These are phyloP conservation scores for Dryocosmus kuriphilus DNA, from an alignment of 2,888 invertebrate species.

Conservation along the genomic window DNA sequence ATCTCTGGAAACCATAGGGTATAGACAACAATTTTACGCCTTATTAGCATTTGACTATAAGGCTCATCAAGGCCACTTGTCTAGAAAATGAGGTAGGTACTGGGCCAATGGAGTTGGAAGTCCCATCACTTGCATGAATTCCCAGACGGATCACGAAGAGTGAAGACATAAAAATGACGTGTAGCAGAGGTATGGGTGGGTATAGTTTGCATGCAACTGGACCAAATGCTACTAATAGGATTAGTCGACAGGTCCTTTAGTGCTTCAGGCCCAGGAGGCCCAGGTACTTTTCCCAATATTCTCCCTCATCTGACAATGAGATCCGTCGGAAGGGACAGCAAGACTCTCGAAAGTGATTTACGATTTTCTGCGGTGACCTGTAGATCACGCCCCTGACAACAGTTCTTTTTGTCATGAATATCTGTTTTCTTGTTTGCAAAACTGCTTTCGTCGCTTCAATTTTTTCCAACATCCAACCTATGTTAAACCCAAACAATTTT, in stretches of 20 bases:
- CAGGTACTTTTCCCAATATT: slow-evolving; percentile 48
- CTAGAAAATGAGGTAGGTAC: not conserved
- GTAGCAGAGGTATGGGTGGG: slow-evolving; percentile 46
- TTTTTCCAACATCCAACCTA: not conserved
- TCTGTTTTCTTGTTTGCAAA: slow-evolving; percentile 26
- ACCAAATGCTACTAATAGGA: slow-evolving; percentile 68
- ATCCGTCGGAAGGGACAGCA: slow-evolving; percentile 49
- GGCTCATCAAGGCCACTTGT: slow-evolving; percentile 25
- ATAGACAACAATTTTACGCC: slow-evolving; percentile 38
- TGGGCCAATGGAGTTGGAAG: slow-evolving; percentile 28
- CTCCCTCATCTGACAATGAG: slow-evolving; percentile 37
- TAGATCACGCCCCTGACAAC: slow-evolving; percentile 62
- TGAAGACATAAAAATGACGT: not conserved
- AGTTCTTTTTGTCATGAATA: slow-evolving; percentile 42
- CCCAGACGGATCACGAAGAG: slow-evolving; percentile 43
- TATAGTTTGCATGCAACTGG: slow-evolving; percentile 59
- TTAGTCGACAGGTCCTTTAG: slow-evolving; percentile 69
- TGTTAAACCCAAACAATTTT: not conserved
- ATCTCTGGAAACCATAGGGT: slow-evolving; percentile 8
- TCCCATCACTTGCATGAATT: slow-evolving; percentile 46
- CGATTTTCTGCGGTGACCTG: slow-evolving; percentile 65
- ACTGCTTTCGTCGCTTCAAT: slow-evolving; percentile 23
- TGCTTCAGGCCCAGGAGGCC: slow-evolving; percentile 60
- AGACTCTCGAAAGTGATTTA: slow-evolving; percentile 64
- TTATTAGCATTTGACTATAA: slow-evolving; percentile 31